Conservation (phyloP, 2,113 vertebrate genomes). For the Pardalotus punctatus region DNA sequence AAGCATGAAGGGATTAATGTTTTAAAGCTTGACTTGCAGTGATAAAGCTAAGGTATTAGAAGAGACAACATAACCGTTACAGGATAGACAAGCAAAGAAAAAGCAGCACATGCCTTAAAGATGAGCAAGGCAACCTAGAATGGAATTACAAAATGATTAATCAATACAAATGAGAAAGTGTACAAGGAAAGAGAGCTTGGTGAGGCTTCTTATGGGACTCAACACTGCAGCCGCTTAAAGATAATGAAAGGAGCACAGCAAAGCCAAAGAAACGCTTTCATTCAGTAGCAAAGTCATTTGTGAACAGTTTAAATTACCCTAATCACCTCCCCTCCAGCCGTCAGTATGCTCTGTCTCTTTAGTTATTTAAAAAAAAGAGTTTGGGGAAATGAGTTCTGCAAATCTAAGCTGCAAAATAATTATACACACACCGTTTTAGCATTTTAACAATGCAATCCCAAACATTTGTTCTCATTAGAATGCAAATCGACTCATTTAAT, state of each 20-base stretch:
- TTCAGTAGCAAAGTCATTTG: constrained; percentile 78
- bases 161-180: constrained; percentile 85
- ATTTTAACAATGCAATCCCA: constrained; percentile 94
- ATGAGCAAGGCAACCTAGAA: constrained; percentile 82
- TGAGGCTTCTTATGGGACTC: constrained; percentile 76
- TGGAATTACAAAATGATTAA: constrained; percentile 89
- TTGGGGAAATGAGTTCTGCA: constrained; percentile 81
- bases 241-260: constrained; percentile 78
- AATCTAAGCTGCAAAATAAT: constrained; percentile 89
- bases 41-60: constrained; percentile 82
- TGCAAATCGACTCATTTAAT: constrained; percentile 88
- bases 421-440: constrained; percentile 83
- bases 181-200: constrained; percentile 77
- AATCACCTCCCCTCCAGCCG: constrained; percentile 83
- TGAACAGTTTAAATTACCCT: constrained; percentile 84
- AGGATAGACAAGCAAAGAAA: constrained; percentile 83
- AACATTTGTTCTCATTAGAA: constrained; percentile 91
- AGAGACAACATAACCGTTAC: constrained; percentile 74
- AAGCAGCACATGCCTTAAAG: constrained; percentile 80
- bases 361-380: constrained; percentile 81
- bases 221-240: constrained; percentile 68
- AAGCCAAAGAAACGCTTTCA: constrained; percentile 79
- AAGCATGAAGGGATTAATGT: constrained; percentile 81
- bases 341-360: constrained; percentile 76
- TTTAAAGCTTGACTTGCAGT: constrained; percentile 81